These are phyloP conservation scores for Schlechtendalia chinensis DNA, from an alignment of 1,140 invertebrate genomes.

Conservation along the genomic window DNA sequence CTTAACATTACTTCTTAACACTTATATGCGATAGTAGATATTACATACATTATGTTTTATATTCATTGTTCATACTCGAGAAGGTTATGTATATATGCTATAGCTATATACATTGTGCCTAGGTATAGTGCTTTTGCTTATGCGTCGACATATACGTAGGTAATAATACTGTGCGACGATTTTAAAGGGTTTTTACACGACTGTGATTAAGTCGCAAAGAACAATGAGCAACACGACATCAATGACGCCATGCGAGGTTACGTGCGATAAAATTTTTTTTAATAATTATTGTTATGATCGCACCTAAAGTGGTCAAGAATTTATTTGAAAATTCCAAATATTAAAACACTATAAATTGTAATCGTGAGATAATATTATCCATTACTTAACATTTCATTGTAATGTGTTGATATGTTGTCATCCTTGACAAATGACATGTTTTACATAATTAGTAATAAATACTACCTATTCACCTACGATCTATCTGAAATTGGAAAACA, in stretches of 20 bases:
- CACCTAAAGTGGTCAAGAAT: neutral
- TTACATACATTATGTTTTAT: neutral
- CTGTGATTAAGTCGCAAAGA: neutral
- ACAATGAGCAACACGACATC: neutral
- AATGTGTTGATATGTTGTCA: neutral
- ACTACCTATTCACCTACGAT: no score
- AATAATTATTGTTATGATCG: neutral
- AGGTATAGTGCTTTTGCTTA: neutral
- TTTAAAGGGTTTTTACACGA: constrained; percentile 27
- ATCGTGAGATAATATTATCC: neutral
- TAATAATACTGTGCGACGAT: neutral
- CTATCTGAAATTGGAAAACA: no score
- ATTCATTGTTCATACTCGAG: constrained; percentile 7
- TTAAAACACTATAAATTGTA: neutral
- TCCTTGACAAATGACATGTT: neutral
- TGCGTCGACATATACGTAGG: neutral
- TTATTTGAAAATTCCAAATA: neutral
- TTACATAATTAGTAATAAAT: neutral
- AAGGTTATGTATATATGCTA: neutral
- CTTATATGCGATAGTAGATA: neutral
- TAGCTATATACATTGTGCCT: neutral
- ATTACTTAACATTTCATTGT: neutral
- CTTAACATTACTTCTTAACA: neutral
- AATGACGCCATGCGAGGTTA: constrained; percentile 20
- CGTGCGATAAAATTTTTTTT: neutral